Conservation (phyloP, 2,888 invertebrate genomes). For the Cremastobaeus sp. region DNA sequence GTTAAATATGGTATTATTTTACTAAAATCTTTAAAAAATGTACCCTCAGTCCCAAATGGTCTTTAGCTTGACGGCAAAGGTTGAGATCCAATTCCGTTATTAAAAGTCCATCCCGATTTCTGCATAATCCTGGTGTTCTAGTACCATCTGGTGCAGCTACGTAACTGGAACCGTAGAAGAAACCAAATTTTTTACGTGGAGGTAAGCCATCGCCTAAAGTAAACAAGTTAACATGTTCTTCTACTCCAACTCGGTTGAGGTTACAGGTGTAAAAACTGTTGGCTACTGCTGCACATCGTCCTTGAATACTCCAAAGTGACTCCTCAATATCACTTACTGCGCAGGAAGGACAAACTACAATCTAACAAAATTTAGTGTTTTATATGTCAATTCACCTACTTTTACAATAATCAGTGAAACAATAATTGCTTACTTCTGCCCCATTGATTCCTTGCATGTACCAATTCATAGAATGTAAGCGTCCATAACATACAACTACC, state of each 20-base stretch:
- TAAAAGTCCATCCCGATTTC: slow-evolving; percentile 89
- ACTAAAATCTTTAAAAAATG: too few relatives aligned
- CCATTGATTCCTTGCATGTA: slow-evolving; percentile 97
- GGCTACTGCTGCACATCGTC: slow-evolving; percentile 96
- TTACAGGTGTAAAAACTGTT: slow-evolving; percentile 96
- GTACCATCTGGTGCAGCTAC: slow-evolving; percentile 95
- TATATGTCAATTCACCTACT: too few relatives aligned
- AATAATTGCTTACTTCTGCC: slow-evolving; percentile 83
- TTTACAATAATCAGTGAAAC: too few relatives aligned
- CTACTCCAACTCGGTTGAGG: slow-evolving; percentile 95
- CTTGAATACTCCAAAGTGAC: slow-evolving; percentile 97
- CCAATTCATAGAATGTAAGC: slow-evolving; percentile 99
- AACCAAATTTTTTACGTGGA: slow-evolving; percentile 89
- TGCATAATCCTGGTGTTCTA: slow-evolving; percentile 91
- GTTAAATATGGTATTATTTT: neutral
- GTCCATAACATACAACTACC: slow-evolving; percentile 97
- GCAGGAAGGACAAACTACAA: slow-evolving; percentile 99
- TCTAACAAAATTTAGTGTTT: slow-evolving; percentile 76
- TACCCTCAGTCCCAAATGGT: slow-evolving; percentile 95
- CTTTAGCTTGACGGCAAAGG: slow-evolving; percentile 94
- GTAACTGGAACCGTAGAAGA: slow-evolving; percentile 97
- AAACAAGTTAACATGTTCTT: slow-evolving; percentile 88
- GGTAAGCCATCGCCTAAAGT: slow-evolving; percentile 90
- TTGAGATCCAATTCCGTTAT: slow-evolving; percentile 95
- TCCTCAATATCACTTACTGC: slow-evolving; percentile 86